These are phyloP conservation scores for Dinomys branickii DNA, from an alignment of 2,113 vertebrate species.

Conservation along the genomic window DNA sequence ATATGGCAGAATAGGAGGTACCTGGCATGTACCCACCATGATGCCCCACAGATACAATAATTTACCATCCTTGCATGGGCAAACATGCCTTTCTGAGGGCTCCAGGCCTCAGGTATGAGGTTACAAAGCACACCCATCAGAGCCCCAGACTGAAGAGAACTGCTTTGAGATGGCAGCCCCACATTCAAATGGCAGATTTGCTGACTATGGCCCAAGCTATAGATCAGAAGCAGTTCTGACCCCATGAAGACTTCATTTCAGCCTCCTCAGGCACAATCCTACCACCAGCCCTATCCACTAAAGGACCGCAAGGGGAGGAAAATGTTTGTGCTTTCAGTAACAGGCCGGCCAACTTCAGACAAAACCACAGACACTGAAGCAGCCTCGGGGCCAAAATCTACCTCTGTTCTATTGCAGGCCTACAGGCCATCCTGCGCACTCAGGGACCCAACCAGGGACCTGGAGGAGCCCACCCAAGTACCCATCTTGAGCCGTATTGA, in stretches of 20 bases:
- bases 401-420: background rate
- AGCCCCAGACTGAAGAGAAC: background rate
- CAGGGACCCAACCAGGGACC: background rate
- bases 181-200: background rate
- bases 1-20: background rate
- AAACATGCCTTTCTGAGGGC: background rate
- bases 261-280: background rate
- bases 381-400: background rate
- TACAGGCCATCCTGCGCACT: background rate
- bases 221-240: background rate
- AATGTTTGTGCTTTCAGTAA: background rate
- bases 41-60: background rate
- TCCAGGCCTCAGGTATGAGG: background rate
- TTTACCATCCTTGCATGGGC: background rate
- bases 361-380: background rate
- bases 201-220: background rate
- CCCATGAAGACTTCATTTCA: background rate
- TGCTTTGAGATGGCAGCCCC: background rate
- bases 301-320: background rate
- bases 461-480: background rate
- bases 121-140: background rate
- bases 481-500: background rate
- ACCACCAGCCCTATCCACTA: background rate
- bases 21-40: background rate
- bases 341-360: background rate